phyloP scores from a whole-genome alignment of 2,888 invertebrate genomes.

The Trissolcus japonicus region DNA sequence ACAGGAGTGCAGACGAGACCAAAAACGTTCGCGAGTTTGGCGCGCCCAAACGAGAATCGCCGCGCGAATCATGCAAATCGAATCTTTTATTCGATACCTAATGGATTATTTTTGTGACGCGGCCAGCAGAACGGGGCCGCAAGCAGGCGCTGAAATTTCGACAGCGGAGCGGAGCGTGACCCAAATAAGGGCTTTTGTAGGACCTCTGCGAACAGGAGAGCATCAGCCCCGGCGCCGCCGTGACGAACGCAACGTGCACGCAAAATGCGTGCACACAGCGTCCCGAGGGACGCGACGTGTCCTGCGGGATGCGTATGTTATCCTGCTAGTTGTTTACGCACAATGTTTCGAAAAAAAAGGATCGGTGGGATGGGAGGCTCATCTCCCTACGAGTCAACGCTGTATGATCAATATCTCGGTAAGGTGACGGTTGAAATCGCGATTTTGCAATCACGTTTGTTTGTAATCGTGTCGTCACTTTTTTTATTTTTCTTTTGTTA shows the following conservation, averaged over 20 bases:
- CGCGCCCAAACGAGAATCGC: constrained; percentile 9
- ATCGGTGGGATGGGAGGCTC: constrained; percentile 23
- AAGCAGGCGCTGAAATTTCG: constrained; percentile 65
- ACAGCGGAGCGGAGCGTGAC: constrained; percentile 68
- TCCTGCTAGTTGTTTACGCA: constrained; percentile 75
- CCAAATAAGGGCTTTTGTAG: constrained; percentile 76
- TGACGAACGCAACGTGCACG: constrained; percentile 62
- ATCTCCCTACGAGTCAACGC: constrained; percentile 27
- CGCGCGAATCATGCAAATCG: constrained; percentile 73
- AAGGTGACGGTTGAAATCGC: not conserved
- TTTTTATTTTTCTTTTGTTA: too few relatives aligned
- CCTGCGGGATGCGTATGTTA: constrained; percentile 67
- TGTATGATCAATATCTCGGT: constrained; percentile 28
- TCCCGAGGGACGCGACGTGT: constrained; percentile 62
- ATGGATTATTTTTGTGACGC: constrained; percentile 73
- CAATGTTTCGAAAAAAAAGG: constrained; percentile 68
- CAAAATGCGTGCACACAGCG: constrained; percentile 56
- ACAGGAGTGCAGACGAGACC: constrained; percentile 67
- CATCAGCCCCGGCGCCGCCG: constrained; percentile 60
- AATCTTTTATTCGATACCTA: constrained; percentile 76
- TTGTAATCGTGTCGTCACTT: too few relatives aligned
- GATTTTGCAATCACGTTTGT: too few relatives aligned
- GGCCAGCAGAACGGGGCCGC: constrained; percentile 67
- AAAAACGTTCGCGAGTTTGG: constrained; percentile 4
- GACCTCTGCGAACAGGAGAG: constrained; percentile 73